phyloP scores from a whole-genome alignment of 2,113 vertebrate species.

The Phalacrocorax aristotelis region DNA sequence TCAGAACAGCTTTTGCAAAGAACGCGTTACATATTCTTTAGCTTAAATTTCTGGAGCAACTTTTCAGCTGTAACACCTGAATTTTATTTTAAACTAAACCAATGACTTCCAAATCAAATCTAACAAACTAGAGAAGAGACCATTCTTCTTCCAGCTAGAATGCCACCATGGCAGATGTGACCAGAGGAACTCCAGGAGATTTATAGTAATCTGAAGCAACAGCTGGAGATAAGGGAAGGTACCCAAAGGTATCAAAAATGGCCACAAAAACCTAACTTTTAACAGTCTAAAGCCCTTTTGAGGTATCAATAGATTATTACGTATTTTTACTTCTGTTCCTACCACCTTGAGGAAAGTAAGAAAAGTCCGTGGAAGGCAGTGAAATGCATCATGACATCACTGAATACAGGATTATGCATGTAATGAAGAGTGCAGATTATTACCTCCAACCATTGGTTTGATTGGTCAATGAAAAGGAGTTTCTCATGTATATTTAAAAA shows the following conservation, averaged over 20 bases:
- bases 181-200: neutral
- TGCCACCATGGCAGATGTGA: neutral
- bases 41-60: neutral
- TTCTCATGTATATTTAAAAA: neutral
- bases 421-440: neutral
- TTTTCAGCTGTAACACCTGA: neutral
- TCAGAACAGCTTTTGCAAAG: neutral
- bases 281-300: neutral
- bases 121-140: neutral
- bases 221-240: neutral
- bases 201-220: neutral
- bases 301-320: neutral
- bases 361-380: neutral
- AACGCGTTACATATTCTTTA: neutral
- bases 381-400: neutral
- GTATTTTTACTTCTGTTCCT: neutral
- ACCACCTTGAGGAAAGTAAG: neutral
- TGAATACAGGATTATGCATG: neutral
- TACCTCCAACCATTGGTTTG: neutral
- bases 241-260: neutral
- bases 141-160: neutral
- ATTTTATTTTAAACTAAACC: neutral
- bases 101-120: neutral
- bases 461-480: neutral
- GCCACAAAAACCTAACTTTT: neutral